phyloP scores from a whole-genome alignment of 2,888 invertebrate species.

The Dinocampus coccinellae region DNA sequence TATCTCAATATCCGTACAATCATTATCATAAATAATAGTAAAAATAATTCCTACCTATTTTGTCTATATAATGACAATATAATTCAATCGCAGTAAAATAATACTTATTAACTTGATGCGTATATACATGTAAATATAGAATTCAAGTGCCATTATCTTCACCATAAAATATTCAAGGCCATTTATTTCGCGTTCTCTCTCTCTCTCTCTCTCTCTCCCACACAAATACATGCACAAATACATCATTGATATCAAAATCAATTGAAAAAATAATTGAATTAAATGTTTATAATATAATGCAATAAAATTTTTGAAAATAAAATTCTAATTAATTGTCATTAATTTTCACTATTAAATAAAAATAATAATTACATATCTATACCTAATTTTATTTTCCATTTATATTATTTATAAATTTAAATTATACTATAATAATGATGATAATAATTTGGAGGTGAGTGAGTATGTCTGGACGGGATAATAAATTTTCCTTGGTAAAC shows the following conservation, averaged over 20 bases:
- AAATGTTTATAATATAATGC: no score
- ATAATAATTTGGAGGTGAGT: background rate
- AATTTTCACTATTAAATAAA: background rate
- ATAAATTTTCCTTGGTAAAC: background rate
- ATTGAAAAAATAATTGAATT: no score
- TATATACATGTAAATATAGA: background rate
- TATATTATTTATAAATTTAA: no score
- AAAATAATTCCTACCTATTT: background rate
- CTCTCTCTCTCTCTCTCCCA: no score
- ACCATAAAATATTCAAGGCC: no score
- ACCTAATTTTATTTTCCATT: no score
- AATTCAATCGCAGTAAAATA: background rate
- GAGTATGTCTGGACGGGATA: background rate
- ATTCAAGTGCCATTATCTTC: no score
- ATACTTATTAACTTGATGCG: background rate
- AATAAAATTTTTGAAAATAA: no score
- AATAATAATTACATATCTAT: background rate
- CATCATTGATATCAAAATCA: no score
- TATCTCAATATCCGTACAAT: background rate
- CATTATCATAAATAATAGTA: background rate
- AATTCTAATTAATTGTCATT: no score
- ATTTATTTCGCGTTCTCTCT: no score
- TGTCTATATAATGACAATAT: background rate
- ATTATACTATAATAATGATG: background rate
- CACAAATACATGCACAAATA: no score